These are phyloP conservation scores for Diarsia mendica DNA, from an alignment of 2,888 invertebrate genomes.

Conservation along the genomic window DNA sequence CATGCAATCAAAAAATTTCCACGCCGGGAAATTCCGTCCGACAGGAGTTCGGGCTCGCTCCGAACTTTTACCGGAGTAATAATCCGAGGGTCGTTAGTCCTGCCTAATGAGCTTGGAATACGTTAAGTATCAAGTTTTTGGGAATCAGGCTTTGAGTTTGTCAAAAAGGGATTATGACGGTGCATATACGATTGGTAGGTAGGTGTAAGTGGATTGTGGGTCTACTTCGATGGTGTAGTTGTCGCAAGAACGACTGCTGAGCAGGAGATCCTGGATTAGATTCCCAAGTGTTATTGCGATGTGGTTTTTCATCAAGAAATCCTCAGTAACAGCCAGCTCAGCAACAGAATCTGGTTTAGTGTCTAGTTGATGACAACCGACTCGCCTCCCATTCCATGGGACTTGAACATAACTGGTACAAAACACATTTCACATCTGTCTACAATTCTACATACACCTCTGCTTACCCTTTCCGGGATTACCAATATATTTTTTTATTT, in stretches of 20 bases:
- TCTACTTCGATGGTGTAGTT: neutral
- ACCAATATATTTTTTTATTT: too few species aligned
- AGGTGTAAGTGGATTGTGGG: neutral
- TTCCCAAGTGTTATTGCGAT: too few species aligned
- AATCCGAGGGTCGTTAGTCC: constrained; percentile 59
- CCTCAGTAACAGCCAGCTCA: too few species aligned
- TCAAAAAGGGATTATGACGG: constrained; percentile 28
- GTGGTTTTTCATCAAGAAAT: too few species aligned
- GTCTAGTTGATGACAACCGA: too few species aligned
- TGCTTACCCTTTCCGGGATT: too few species aligned
- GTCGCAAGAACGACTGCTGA: neutral
- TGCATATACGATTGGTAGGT: neutral
- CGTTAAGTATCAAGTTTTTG: constrained; percentile 56
- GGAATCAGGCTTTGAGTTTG: constrained; percentile 41
- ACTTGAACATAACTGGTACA: too few species aligned
- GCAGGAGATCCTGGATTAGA: neutral
- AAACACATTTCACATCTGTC: too few species aligned
- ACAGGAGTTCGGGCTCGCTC: constrained; percentile 30
- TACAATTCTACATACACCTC: too few species aligned
- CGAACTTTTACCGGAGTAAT: constrained; percentile 53
- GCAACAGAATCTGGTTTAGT: too few species aligned
- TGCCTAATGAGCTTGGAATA: constrained; percentile 56
- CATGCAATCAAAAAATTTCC: constrained; percentile 55
- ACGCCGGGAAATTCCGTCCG: constrained; percentile 36
- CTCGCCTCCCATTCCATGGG: too few species aligned